Evolutionary conservation across 2,888 invertebrate genomes (phyloP).

Genomic region (Anodontia alba): DNA sequence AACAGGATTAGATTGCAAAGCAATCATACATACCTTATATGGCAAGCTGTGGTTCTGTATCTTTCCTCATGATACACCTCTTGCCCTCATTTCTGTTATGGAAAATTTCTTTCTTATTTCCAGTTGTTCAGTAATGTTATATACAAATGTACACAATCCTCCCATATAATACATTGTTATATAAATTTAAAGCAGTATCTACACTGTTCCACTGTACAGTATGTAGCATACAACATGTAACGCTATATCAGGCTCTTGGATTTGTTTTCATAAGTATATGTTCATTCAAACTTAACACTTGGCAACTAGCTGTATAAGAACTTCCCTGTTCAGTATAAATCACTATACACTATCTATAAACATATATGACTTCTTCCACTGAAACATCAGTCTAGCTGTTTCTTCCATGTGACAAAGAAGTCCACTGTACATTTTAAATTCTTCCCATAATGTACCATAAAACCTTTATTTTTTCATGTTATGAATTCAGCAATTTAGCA

Average conservation of each 20-base stretch:
- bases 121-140: not conserved
- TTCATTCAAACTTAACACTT: not conserved
- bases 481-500: not conserved
- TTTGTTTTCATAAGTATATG: too few relatives aligned
- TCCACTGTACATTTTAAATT: constrained; percentile 16
- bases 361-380: not conserved
- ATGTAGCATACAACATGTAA: not conserved
- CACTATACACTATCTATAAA: not conserved
- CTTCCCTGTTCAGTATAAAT: not conserved
- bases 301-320: not conserved
- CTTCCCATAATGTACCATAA: too few relatives aligned
- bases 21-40: constrained; percentile 21
- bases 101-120: not conserved
- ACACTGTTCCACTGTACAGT: not conserved
- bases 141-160: too few relatives aligned
- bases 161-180: not conserved
- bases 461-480: too few relatives aligned
- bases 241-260: too few relatives aligned
- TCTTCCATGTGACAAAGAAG: not conserved
- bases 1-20: constrained; percentile 30
- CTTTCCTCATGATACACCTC: not conserved
- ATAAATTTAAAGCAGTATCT: too few relatives aligned
- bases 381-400: too few relatives aligned
- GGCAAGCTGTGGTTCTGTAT: not conserved
- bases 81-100: not conserved